These are phyloP conservation scores for Plutomurus gul DNA, from an alignment of 1,140 invertebrate species.

Conservation along the genomic window DNA sequence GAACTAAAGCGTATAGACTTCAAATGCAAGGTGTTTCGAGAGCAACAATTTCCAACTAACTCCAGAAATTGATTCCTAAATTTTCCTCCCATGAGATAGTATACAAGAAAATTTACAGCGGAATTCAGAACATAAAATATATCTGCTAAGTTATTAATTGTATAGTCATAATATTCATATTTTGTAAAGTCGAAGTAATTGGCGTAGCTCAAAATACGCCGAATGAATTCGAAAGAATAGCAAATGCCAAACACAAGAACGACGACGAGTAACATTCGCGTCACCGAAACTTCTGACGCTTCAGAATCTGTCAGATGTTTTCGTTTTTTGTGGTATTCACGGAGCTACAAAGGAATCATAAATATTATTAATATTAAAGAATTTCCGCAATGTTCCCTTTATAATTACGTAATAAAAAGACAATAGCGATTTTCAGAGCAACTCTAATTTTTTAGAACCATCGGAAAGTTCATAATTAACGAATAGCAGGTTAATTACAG, in stretches of 20 bases:
- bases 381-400: no score
- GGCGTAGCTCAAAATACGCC: background rate
- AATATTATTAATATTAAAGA: no score
- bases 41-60: no score
- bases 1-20: no score
- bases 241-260: slow-evolving; percentile 29
- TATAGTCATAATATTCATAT: background rate
- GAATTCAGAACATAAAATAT: slow-evolving; percentile 17
- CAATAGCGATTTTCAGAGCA: no score
- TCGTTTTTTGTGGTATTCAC: background rate
- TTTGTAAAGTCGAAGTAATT: background rate
- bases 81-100: slow-evolving; percentile 13
- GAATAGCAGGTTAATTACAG: no score
- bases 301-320: background rate
- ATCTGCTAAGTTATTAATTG: background rate
- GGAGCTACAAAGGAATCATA: background rate
- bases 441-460: no score
- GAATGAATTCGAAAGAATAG: background rate
- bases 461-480: no score
- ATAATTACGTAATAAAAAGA: no score
- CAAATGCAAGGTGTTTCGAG: no score
- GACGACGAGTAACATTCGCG: slow-evolving; percentile 14
- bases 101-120: slow-evolving; percentile 30
- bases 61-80: background rate
- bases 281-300: background rate